Base-by-base conservation (phyloP, 2,113 vertebrate genomes). In the Leiothrix lutea region DNA sequence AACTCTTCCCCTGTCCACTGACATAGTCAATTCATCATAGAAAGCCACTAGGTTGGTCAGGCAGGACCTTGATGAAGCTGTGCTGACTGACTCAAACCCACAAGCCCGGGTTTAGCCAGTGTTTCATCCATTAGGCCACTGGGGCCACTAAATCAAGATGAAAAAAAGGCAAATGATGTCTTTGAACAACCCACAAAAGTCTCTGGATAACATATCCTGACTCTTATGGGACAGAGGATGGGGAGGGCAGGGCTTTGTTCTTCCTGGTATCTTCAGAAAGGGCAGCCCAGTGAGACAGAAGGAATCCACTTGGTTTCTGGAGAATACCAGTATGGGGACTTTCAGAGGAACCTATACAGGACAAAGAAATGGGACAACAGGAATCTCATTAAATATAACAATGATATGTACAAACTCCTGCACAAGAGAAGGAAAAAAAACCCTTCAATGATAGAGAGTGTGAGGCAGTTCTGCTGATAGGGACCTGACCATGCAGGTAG, bases 91-190 rank as follows among this genome's bases (percentile, higher is more conserved):
- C 36, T 60, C 1, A 83, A 98, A 98, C 97, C 97, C 96, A 97
- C 97, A 97, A 98, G 97, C 97, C 96, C 97, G 97, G 94, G 94
- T 96, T 98, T 96, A 98, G 96, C 95, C 95, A 97, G 86, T 98
- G 92, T 91, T 92, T 97, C 96, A 97, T 95, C 95, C 97, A 87
- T 96, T 95, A 97, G 93, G 95, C 94, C 86, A 86, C 86, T 79
- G 86, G 93, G 97, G 97, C 19, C 0, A 0, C 45, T 60, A 25
- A 57, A 71, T 36, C 19, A 79, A 25, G 22, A 82, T 35, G 4
- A 64, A 85, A 69, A 65, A 60, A 65, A 73, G 16, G 23, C 7
- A 77, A 14, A 57, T 40, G 0, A 56, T 33, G 35, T n/a, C n/a
- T 71, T 74, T 1, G 2, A 85, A 80, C 8, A 73, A 57, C 6